These are phyloP conservation scores for Thysanoteuthis rhombus DNA, from an alignment of 2,888 invertebrate genomes.

Conservation along the genomic window DNA sequence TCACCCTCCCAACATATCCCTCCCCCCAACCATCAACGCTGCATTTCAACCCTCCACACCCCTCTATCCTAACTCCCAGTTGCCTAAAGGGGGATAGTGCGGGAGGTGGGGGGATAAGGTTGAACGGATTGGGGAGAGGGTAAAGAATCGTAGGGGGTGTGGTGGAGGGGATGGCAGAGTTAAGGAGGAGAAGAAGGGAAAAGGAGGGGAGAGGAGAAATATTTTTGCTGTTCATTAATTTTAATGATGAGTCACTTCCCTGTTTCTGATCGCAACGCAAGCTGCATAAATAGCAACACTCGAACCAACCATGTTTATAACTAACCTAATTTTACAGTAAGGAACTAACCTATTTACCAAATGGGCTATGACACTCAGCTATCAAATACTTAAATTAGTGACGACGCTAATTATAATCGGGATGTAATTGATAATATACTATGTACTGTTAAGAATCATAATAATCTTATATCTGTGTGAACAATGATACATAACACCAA, in stretches of 20 bases:
- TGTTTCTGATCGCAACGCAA: not conserved
- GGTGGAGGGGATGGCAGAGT: not conserved
- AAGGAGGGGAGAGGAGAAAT: not conserved
- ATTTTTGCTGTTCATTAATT: slow-evolving; percentile 12
- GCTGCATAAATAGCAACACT: not conserved
- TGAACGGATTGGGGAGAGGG: not conserved
- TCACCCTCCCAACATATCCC: not conserved
- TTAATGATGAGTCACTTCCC: not conserved
- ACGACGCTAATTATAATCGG: too few species aligned
- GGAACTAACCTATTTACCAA: not conserved
- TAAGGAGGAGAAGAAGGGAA: not conserved
- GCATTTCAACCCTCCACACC: not conserved
- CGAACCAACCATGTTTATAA: not conserved
- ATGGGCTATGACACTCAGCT: too few species aligned
- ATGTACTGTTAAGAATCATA: too few species aligned
- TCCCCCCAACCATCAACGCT: not conserved
- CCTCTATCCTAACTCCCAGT: not conserved
- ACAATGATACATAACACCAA: too few species aligned
- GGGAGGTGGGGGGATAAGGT: not conserved
- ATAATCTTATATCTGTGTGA: too few species aligned
- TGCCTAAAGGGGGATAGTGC: not conserved
- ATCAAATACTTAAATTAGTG: too few species aligned
- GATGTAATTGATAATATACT: too few species aligned
- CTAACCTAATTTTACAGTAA: not conserved
- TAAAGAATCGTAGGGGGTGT: not conserved